Conservation (phyloP, 2,113 vertebrate genomes). For the Alexandromys fortis region DNA sequence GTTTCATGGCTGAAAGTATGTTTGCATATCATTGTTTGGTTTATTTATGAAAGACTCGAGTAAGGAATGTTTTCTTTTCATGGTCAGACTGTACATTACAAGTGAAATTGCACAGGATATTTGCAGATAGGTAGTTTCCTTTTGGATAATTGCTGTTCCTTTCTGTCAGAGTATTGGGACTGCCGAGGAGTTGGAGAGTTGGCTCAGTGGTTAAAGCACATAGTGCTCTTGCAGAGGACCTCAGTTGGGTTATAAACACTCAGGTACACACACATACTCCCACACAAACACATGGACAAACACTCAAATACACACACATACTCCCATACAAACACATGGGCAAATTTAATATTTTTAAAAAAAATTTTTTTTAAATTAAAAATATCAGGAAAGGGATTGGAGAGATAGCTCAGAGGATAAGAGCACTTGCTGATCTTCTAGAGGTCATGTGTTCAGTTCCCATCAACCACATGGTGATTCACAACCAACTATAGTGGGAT, state of each 20-base stretch:
- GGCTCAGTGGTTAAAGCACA: neutral
- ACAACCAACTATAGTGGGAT: no score
- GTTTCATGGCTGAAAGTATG: neutral
- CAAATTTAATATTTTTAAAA: no score
- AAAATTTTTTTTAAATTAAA: no score
- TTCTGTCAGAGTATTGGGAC: slow-evolving; percentile 22
- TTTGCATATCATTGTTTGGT: slow-evolving; percentile 31
- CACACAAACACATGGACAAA: neutral
- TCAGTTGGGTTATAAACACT: neutral
- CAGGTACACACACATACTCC: no score
- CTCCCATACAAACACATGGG: neutral
- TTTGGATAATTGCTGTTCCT: slow-evolving; percentile 34
- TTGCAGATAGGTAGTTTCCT: neutral
- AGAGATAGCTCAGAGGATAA: no score
- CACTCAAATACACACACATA: neutral
- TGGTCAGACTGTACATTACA: neutral
- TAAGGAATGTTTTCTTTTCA: neutral
- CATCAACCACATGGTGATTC: no score
- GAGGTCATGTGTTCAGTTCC: no score
- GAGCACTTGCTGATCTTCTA: no score
- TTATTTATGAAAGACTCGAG: slow-evolving; percentile 3
- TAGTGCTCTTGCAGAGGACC: neutral
- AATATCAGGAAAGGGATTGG: no score
- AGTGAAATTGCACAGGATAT: neutral
- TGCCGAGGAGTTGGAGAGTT: neutral